Base-by-base conservation (phyloP, 2,797 vertebrate genomes). In the Bovichtus diacanthus region DNA sequence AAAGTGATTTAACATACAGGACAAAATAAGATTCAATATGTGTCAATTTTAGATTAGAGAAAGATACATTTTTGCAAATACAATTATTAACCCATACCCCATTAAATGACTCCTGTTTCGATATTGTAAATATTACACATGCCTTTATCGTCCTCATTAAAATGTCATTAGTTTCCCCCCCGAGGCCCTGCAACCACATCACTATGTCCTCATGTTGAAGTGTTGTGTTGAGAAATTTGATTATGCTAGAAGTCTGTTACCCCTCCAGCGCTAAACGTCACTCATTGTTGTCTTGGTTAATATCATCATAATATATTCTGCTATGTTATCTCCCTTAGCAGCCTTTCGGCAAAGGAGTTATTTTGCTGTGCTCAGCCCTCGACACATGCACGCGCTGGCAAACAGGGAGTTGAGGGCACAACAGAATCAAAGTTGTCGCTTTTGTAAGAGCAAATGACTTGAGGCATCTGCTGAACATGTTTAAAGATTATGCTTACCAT, bases 241-340 rank as follows among this genome's bases (percentile, higher is more conserved):
- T 78, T 77, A 74, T 50, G 53, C 46, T 56, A 46, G n/a, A 67
- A 66, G 70, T 80, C 75, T 83, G 80, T 63, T 84, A 58, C 19
- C 68, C 81, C 74, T 85, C 66, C 76, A 80, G 84, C 70, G 62
- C 7, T 31, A 44, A 73, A 76, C 16, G 34, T 77, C 84, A 90
- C 49, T 85, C 72, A 76, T 61, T 84, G 67, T 74, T 84, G 72
- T 62, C 67, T 77, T 61, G 50, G 29, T 74, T 83, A 74, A 83
- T 77, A 78, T 74, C 64, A 74, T 78, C 85, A 56, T 77, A 53
- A 74, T 70, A 34, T 62, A 80, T 73, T 78, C 49, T 78, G 82
- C 70, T 65, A 61, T 41, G 56, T 75, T 84, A 65, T 81, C 63
- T 83, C 55, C 34, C 36, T 78, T 4, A 73, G 78, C 71, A 77